Conservation (phyloP, 2,113 vertebrate genomes). For the Pyrgilauda ruficollis region DNA sequence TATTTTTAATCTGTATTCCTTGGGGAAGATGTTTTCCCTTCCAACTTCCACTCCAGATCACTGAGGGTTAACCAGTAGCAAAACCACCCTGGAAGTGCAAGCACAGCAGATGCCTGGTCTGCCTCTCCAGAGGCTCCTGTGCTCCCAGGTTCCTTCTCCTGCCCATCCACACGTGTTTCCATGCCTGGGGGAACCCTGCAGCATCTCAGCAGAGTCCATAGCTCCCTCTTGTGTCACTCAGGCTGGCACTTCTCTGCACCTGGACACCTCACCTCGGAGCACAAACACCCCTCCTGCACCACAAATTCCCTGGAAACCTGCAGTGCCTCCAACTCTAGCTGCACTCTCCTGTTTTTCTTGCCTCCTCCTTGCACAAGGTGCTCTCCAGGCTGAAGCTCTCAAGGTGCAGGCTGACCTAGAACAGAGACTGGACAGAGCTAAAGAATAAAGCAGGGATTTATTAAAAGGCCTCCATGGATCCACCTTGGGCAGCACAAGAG, state of each 20-base stretch:
- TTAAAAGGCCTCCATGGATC: background rate
- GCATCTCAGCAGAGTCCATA: background rate
- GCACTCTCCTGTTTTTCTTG: background rate
- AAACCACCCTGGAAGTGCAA: background rate
- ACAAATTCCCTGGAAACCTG: background rate
- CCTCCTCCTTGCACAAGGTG: background rate
- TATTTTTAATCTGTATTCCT: background rate
- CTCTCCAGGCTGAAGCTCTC: background rate
- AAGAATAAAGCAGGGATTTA: background rate
- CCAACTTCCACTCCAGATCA: background rate
- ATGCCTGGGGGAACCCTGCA: background rate
- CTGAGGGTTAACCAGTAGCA: background rate
- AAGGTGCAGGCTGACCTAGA: background rate
- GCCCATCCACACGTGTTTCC: background rate
- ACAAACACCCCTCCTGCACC: background rate
- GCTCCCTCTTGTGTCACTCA: slow-evolving; percentile 49
- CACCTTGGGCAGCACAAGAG: background rate
- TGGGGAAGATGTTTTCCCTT: background rate
- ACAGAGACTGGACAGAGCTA: background rate
- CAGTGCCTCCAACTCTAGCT: background rate
- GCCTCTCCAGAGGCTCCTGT: background rate
- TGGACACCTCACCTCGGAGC: background rate
- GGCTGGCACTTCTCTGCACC: background rate
- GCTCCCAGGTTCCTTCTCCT: background rate
- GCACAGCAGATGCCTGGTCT: background rate